phyloP scores from a whole-genome alignment of 2,113 vertebrate genomes.

The Thunnus thynnus region DNA sequence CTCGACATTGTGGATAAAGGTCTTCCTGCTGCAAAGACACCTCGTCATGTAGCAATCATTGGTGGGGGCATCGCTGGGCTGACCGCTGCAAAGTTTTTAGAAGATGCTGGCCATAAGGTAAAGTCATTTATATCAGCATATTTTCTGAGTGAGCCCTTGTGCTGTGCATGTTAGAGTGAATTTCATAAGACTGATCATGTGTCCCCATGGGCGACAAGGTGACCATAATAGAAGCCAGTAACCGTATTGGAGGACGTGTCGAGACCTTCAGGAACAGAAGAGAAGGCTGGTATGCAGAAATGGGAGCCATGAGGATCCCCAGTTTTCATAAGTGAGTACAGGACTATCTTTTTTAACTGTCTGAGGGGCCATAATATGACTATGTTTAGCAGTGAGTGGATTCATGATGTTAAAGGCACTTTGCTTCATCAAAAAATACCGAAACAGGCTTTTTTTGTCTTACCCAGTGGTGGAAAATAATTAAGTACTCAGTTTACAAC shows the following conservation, averaged over 20 bases:
- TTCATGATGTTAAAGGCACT: background rate
- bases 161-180: background rate
- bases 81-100: slow-evolving; percentile 87
- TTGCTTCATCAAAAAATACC: background rate
- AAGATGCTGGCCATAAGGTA: slow-evolving; percentile 89
- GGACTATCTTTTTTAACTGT: background rate
- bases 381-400: background rate
- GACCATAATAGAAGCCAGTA: slow-evolving; percentile 87
- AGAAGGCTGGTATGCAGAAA: slow-evolving; percentile 88
- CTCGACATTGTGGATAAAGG: slow-evolving; percentile 82
- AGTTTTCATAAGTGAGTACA: slow-evolving; percentile 84
- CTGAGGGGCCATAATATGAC: background rate
- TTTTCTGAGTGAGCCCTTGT: background rate
- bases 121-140: background rate
- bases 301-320: slow-evolving; percentile 91
- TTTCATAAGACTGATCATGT: slow-evolving; percentile 2
- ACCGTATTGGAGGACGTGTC: slow-evolving; percentile 87
- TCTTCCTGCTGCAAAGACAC: slow-evolving; percentile 78
- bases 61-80: slow-evolving; percentile 89
- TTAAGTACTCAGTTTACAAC: background rate
- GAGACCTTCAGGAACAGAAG: slow-evolving; percentile 84
- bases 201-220: slow-evolving; percentile 75
- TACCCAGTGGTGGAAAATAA: too few species aligned
- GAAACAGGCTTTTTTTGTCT: too few species aligned
- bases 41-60: slow-evolving; percentile 83